Base-by-base conservation (phyloP, 2,888 invertebrate genomes). In the Caenorhabditis doughertyi region DNA sequence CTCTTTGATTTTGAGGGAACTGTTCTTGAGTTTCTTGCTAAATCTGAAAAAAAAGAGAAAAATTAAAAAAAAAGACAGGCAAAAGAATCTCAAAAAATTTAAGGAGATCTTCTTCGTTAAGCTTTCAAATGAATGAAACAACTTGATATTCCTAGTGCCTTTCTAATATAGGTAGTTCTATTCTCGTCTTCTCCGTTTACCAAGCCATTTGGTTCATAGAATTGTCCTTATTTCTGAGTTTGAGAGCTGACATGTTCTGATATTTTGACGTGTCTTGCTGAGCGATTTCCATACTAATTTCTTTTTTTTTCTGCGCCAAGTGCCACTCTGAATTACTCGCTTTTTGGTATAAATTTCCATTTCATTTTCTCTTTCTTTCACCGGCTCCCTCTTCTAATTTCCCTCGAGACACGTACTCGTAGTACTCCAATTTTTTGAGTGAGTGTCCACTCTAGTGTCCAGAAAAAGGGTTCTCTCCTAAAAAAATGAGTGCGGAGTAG, bases 301-400 rank as follows among this genome's bases (percentile, higher is more conserved):
- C 74, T 55, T 62, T 23, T 35, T 58, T 76, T 62, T 25, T 39
- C 62, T 4, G 18, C 53, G 62, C 39, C 71, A 60, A 51, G 51
- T 68, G 76, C n/a, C 76, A 76, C 13, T 60, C 76, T 18, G 67
- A 76, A 76, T 76, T 68, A 76, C 60, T 67, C 56, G 39, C 49
- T 76, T 76, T 76, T 76, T 68, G 76, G 76, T 76, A 76, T 76
- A 76, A 76, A 76, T 76, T 76, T 76, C 76, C 76, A 76, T 76
- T 74, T 51, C 55, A 56, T 60, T 51, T 73, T 29, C 39, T 39
- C 16, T 42, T 67, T 67, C 18, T 53, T 53, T 53, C 51, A 39
- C 42, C 56, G 39, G 39, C 58, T 44, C 49, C 55, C 47, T 3
- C 47, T 47, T 60, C 58, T 76, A 76, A 76, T 76, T 76, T 76